Conservation (phyloP, 2,888 invertebrate species). For the Drosophila dives region DNA sequence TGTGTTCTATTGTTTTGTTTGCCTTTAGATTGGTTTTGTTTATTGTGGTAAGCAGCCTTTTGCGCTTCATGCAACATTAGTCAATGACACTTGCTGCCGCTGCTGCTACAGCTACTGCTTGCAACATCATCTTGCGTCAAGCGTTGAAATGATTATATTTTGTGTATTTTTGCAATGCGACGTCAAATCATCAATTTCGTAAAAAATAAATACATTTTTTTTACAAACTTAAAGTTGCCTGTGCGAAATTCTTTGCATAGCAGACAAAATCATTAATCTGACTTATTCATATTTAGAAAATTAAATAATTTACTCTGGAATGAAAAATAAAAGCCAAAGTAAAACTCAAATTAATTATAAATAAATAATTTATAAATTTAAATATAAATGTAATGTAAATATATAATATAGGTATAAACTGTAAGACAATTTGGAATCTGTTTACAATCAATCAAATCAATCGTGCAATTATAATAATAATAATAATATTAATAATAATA, state of each 20-base stretch:
- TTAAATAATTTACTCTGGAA: background rate
- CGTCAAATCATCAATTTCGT: slow-evolving; percentile 15
- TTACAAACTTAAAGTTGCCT: background rate
- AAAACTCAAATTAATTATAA: too few species aligned
- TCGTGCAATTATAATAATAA: too few species aligned
- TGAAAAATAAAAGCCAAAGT: fast-evolving
- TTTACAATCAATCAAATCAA: too few species aligned
- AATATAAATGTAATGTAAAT: background rate
- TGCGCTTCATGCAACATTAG: slow-evolving; percentile 80
- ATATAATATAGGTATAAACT: background rate
- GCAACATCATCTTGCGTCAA: slow-evolving; percentile 75
- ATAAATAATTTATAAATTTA: background rate
- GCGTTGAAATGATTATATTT: slow-evolving; percentile 64
- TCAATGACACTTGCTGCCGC: slow-evolving; percentile 69
- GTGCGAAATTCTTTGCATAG: background rate
- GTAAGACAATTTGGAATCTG: too few species aligned
- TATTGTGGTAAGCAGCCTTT: slow-evolving; percentile 73
- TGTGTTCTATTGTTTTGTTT: slow-evolving; percentile 59
- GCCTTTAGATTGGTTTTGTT: slow-evolving; percentile 65
- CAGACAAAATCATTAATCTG: background rate
- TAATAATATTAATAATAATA: too few species aligned
- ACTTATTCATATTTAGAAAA: background rate
- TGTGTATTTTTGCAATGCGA: slow-evolving; percentile 51
- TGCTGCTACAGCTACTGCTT: slow-evolving; percentile 35
- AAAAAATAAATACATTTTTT: background rate